Conservation (phyloP, 2,888 invertebrate genomes). For the Drosophila helvetica region DNA sequence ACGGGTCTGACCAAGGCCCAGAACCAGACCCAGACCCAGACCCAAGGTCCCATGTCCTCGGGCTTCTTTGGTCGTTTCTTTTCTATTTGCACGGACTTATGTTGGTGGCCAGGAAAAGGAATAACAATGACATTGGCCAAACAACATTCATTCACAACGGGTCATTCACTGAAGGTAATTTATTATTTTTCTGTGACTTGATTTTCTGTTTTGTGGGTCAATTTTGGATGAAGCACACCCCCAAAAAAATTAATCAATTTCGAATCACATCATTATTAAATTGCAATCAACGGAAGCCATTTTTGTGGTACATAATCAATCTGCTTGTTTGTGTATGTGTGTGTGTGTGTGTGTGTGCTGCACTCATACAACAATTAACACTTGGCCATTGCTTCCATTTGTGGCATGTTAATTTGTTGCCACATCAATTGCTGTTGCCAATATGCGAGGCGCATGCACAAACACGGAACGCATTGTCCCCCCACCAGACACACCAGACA, state of each 20-base stretch:
- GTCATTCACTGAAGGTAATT: slow-evolving; percentile 51
- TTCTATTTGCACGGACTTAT: slow-evolving; percentile 42
- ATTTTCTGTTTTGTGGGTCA: slow-evolving; percentile 37
- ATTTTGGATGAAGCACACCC: slow-evolving; percentile 20
- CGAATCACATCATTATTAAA: slow-evolving; percentile 61
- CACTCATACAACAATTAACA: slow-evolving; percentile 74
- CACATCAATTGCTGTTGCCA: slow-evolving; percentile 80
- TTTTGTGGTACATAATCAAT: slow-evolving; percentile 15
- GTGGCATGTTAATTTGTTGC: slow-evolving; percentile 83
- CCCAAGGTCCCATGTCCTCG: slow-evolving; percentile 10
- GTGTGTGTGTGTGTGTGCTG: slow-evolving; percentile 24
- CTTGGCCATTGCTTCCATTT: slow-evolving; percentile 81
- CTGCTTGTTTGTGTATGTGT: slow-evolving; percentile 20
- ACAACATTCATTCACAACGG: slow-evolving; percentile 39
- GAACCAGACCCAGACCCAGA: background rate
- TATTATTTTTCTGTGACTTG: slow-evolving; percentile 51
- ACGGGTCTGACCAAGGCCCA: background rate
- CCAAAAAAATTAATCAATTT: slow-evolving; percentile 54
- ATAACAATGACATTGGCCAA: slow-evolving; percentile 40
- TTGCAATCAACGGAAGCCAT: slow-evolving; percentile 39
- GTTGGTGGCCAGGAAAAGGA: slow-evolving; percentile 38
- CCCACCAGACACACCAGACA: slow-evolving; percentile 19
- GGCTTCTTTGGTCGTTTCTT: slow-evolving; percentile 21
- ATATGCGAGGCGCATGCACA: slow-evolving; percentile 68
- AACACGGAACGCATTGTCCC: slow-evolving; percentile 22